These are phyloP conservation scores for Thamnophis elegans DNA, from an alignment of 2,797 vertebrate species.

Conservation along the genomic window DNA sequence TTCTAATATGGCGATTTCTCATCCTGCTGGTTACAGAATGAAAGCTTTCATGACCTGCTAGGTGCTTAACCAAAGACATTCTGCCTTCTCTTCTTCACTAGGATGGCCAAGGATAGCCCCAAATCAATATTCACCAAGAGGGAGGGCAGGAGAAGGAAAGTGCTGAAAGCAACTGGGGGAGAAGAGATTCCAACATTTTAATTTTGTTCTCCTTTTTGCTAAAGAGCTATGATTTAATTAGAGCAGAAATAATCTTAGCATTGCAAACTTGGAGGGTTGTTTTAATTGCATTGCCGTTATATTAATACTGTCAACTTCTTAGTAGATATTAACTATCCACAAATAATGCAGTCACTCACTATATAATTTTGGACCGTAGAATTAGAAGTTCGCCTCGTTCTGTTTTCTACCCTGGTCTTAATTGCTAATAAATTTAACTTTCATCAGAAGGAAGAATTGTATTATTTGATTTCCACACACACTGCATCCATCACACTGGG, in stretches of 20 bases:
- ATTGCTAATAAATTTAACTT: constrained; percentile 69
- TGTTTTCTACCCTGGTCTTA: constrained; percentile 52
- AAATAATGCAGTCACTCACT: constrained; percentile 28
- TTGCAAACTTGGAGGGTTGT: constrained; percentile 52
- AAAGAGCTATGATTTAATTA: constrained; percentile 63
- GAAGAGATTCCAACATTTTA: constrained; percentile 60
- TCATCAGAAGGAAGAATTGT: constrained; percentile 62
- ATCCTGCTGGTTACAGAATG: not conserved
- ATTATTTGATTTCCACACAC: constrained; percentile 63
- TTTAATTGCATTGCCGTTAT: constrained; percentile 32
- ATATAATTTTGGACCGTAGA: constrained; percentile 25
- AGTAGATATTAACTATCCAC: constrained; percentile 22
- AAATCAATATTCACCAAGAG: constrained; percentile 38
- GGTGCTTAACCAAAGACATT: constrained; percentile 1
- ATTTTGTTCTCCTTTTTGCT: constrained; percentile 57
- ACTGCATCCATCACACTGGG: constrained; percentile 44
- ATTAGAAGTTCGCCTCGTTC: constrained; percentile 29
- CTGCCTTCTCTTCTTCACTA: not conserved
- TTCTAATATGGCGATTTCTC: not conserved
- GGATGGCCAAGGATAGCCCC: constrained; percentile 31
- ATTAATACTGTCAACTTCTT: constrained; percentile 25
- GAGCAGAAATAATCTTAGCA: constrained; percentile 52
- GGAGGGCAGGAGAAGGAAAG: constrained; percentile 38
- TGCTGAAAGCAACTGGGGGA: constrained; percentile 48
- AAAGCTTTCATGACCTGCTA: not conserved